Evolutionary conservation across 2,797 vertebrate species (phyloP).

Genomic region (Pelochelys cantorii): DNA sequence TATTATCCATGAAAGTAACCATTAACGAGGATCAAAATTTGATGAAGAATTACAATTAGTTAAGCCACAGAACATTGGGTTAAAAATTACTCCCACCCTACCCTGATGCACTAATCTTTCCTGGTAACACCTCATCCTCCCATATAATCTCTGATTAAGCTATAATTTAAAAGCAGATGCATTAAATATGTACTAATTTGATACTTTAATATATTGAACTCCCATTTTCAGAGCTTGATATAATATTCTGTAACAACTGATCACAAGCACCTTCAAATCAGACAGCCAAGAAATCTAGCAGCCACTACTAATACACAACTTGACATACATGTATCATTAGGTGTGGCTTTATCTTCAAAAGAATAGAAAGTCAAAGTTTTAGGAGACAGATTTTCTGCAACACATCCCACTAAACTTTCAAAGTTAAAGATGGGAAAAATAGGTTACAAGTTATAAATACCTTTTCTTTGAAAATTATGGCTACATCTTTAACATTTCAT

Average conservation of each 20-base stretch:
- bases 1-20: neutral
- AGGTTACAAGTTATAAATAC: too few relatives aligned
- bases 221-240: neutral
- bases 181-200: neutral
- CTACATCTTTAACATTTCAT: neutral
- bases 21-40: neutral
- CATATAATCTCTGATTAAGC: slow-evolving; percentile 15
- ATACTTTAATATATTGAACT: slow-evolving; percentile 10
- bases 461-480: neutral
- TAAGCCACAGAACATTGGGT: neutral
- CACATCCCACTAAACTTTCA: neutral
- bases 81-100: slow-evolving; percentile 8
- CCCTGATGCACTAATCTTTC: neutral
- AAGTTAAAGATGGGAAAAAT: neutral
- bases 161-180: neutral
- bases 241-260: neutral
- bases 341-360: neutral
- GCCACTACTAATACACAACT: neutral
- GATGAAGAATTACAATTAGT: slow-evolving; percentile 1
- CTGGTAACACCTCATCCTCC: slow-evolving; percentile 44
- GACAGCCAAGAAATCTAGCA: neutral
- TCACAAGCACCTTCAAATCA: neutral
- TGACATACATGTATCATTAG: neutral
- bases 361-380: neutral
- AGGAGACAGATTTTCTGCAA: neutral